Base-by-base conservation (phyloP, 2,797 vertebrate species). In the Liparis tanakae region DNA sequence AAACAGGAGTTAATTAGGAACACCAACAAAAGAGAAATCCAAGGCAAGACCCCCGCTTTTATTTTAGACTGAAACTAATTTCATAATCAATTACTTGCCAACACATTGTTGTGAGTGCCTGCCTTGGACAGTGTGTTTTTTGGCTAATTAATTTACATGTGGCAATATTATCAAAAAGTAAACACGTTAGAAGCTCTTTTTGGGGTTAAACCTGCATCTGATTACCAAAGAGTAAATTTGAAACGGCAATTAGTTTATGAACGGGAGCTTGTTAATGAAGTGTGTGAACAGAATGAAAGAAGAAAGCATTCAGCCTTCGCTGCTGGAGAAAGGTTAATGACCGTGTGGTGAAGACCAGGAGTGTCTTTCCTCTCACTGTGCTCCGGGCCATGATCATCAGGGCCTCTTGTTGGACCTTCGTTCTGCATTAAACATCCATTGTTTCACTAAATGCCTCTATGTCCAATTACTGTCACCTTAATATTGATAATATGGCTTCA, bases 321-420 rank as follows among this genome's bases (percentile, higher is more conserved):
- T 75, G 82, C 74, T 84, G 89, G 85, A 89, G 83, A 91, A 92
- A 94, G 93, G 93, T 94, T 93, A 94, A 94, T 93, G 87, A 88
- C 87, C 90, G 78, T 72, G 80, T 87, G 67, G 80, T 85, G 83
- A 77, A 79, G 85, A 85, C 76, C 87, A 85, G 55, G 77, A 88
- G 85, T 76, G 70, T 80, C 82, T 84, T 60, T 85, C 75, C 79
- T 71, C 86, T 87, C 64, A 4, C 70, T 83, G 60, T 39, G 64
- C 67, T 56, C 74, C 15, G 60, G 76, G 72, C 77, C 72, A 79
- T 82, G 76, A 86, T 86, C 86, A 77, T 82, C 67, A 10, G 66
- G 80, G 79, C 59, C 53, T 76, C 65, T 66, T 82, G 53, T 75
- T 76, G 67, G 74, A 70, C 53, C 58, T 74, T 72, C 69, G 68